Base-by-base conservation (phyloP, 2,888 invertebrate genomes). In the Drosophila kokeensis region DNA sequence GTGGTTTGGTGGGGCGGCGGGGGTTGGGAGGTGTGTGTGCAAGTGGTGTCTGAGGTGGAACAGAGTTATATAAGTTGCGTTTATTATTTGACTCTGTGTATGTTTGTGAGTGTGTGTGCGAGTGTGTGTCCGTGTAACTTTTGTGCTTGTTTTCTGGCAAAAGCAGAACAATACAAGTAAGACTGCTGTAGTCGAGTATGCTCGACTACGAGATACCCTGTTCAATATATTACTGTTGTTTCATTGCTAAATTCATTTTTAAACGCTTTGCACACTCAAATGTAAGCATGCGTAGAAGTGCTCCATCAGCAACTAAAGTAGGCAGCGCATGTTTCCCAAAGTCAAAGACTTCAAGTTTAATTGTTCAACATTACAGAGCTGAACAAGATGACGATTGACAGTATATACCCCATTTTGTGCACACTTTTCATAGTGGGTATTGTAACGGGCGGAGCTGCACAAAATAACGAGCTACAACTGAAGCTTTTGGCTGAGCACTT, bases 61-160 rank as follows among this genome's bases (percentile, higher is more conserved):
- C 75, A 70, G 76, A 79, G 83, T 89, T 89, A 87, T 79, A 86
- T 86, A 87, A 86, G 90, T 89, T 87, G 86, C 86, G 88, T 83
- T 89, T 87, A 87, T 89, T 89, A 88, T 87, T 83, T 54, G 54
- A 45, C 45, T 8, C n/a, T 8, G 27, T 54, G 11, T 36, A 24
- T 53, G 32, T 21, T 0, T 21, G 52, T 69, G 59, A 75, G 48
- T 69, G 53, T 45, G 21, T 15, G 4, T 45, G 45, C 7, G 42
- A 21, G 24, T 67, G 67, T 67, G 49, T 68, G 69, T 65, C 54
- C 72, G 59, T 73, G 76, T 67, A 71, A 86, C 87, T 85, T 86
- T 79, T 74, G 69, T 76, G 89, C 89, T 85, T 87, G 78, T 82
- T 85, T 81, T 79, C 74, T 78, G 85, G 36, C 73, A 70, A 53